Evolutionary conservation across 2,113 vertebrate species (phyloP).

Genomic region (Cyanoramphus novaezelandiae): DNA sequence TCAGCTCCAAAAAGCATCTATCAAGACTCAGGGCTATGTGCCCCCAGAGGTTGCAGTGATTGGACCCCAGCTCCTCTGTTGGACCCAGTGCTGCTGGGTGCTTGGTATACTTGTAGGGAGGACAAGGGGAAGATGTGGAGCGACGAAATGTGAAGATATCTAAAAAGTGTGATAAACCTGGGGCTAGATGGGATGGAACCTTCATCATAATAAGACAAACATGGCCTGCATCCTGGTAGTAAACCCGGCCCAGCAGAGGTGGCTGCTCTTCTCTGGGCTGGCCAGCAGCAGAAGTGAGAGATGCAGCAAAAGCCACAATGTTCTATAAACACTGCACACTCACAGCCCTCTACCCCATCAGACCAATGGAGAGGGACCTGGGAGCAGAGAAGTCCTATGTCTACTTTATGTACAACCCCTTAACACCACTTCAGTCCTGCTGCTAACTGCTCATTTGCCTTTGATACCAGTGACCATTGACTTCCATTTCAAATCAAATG

Average conservation of each 20-base stretch:
- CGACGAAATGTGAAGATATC: neutral
- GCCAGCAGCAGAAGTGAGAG: neutral
- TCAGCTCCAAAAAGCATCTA: neutral
- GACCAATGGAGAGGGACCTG: neutral
- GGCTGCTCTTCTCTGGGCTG: neutral
- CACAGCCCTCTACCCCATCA: neutral
- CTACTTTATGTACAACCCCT: neutral
- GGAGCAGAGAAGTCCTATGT: neutral
- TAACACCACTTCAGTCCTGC: neutral
- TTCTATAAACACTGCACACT: neutral
- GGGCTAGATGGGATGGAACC: neutral
- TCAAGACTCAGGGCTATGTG: neutral
- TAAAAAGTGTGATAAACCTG: neutral
- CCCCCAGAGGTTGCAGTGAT: fast-evolving
- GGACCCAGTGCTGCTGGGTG: neutral
- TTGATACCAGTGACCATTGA: neutral
- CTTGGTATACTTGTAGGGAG: neutral
- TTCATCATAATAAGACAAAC: neutral
- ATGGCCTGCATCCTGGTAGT: neutral
- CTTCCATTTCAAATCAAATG: neutral
- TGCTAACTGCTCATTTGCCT: neutral
- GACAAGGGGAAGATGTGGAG: neutral
- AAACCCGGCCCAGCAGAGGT: neutral
- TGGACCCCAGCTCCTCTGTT: neutral
- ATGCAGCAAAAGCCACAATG: neutral